Percentiles rank a stretch among this genome's conserved stretches.
Conservation (phyloP, 2,797 vertebrate genomes). For the Hirundo rustica region DNA sequence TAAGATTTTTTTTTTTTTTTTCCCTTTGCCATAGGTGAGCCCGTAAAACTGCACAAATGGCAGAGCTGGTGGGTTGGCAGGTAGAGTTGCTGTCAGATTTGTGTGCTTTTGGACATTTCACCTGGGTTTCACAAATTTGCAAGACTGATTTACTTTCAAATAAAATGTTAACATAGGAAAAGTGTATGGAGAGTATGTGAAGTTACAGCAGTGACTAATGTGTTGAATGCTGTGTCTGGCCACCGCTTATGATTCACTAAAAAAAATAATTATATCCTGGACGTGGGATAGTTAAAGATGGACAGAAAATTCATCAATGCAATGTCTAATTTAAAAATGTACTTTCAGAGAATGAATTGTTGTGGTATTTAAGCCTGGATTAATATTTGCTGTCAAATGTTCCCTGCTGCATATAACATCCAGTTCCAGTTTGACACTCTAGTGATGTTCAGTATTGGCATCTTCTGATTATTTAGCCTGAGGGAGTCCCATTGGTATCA, state of each 20-base stretch:
- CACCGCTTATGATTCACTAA: not conserved
- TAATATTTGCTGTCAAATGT: slow-evolving; percentile 16
- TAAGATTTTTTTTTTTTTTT: not conserved
- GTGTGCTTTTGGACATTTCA: not conserved
- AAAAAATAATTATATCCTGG: not conserved
- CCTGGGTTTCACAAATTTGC: not conserved
- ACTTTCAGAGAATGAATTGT: not conserved
- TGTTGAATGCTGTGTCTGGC: not conserved
- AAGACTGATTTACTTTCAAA: not conserved
- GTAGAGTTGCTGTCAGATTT: not conserved
- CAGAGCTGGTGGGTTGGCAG: not conserved
- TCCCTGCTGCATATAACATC: not conserved
- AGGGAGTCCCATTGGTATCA: not conserved
- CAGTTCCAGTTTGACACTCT: not conserved
- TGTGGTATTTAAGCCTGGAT: not conserved
- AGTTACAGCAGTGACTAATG: not conserved
- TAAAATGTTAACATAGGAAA: not conserved
- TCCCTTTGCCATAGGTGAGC: accelerated
- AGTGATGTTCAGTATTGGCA: not conserved
- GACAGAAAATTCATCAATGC: not conserved
- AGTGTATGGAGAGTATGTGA: not conserved
- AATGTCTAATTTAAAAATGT: not conserved
- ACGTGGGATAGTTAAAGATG: not conserved
- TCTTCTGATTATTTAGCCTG: not conserved
- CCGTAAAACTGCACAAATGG: not conserved